Conservation (phyloP, 2,797 vertebrate species). For the Crypturellus tataupa region DNA sequence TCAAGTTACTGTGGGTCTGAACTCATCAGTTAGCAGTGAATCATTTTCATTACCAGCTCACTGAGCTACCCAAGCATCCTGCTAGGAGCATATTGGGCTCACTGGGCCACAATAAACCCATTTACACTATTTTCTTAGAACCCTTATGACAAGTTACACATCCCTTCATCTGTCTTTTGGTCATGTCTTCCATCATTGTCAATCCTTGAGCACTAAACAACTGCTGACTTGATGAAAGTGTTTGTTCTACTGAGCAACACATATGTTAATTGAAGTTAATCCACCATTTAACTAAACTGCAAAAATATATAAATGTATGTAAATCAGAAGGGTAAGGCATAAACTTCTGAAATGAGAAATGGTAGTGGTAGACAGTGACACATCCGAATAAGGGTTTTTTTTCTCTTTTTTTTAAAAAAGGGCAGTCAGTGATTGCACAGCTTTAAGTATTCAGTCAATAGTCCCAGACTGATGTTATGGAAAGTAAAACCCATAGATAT, state of each 20-base stretch:
- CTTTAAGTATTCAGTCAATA: not conserved
- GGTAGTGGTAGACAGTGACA: not conserved
- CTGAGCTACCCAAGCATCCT: not conserved
- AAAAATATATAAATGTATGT: slow-evolving; percentile 11
- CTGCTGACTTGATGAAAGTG: slow-evolving; percentile 10
- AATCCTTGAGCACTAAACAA: not conserved
- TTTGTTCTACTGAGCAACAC: not conserved
- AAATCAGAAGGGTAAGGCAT: not conserved
- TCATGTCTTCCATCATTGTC: not conserved
- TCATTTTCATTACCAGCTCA: not conserved
- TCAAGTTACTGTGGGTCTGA: not conserved
- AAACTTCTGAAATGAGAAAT: not conserved
- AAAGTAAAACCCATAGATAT: not conserved
- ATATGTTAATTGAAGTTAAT: not conserved
- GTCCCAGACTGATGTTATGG: not conserved
- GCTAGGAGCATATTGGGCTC: not conserved
- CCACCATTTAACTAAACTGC: not conserved
- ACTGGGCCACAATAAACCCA: not conserved
- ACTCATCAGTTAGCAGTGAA: not conserved
- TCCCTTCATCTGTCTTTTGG: not conserved
- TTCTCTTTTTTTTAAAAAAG: not conserved
- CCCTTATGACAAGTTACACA: not conserved
- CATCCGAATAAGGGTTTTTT: not conserved
- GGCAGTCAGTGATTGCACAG: not conserved
- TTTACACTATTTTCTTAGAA: not conserved